Evolutionary conservation across 2,888 invertebrate species (phyloP).

Genomic region (Synanthedon formicaeformis): DNA sequence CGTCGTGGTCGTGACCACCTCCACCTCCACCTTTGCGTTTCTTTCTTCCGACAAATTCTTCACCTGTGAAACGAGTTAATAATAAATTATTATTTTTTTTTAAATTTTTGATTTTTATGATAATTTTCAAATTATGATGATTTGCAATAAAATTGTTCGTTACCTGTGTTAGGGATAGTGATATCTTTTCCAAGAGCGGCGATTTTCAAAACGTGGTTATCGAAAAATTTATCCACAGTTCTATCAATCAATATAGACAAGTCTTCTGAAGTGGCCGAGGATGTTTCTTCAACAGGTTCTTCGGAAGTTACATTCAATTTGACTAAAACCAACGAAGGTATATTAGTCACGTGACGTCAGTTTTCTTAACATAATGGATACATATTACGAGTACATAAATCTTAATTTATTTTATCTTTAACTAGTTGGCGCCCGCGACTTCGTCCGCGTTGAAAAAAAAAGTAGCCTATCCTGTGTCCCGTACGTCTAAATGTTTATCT

Average conservation of each 20-base stretch:
- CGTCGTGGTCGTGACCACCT: conserved; percentile 40
- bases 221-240: conserved; percentile 69
- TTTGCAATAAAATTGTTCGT: conserved; percentile 15
- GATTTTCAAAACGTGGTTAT: conserved; percentile 62
- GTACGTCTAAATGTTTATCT: no score
- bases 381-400: no score
- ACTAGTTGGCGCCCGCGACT: no score
- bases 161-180: conserved; percentile 42
- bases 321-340: conserved; percentile 19
- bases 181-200: conserved; percentile 44
- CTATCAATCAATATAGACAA: conserved; percentile 57
- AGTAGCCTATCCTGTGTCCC: no score
- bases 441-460: no score
- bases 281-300: conserved; percentile 5
- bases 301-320: conserved; percentile 28
- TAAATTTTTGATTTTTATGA: no score
- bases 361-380: no score
- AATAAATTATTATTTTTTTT: no score
- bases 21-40: conserved; percentile 43
- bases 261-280: conserved; percentile 26
- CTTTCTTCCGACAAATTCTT: conserved; percentile 56
- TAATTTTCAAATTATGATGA: no score
- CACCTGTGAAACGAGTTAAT: conserved; percentile 26
- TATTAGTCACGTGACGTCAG: no score
- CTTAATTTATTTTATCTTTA: no score